Evolutionary conservation across 2,113 vertebrate genomes (phyloP), one percentile per base, ranked within the genome.

Genomic region (Periophthalmodon schlosseri): DNA sequence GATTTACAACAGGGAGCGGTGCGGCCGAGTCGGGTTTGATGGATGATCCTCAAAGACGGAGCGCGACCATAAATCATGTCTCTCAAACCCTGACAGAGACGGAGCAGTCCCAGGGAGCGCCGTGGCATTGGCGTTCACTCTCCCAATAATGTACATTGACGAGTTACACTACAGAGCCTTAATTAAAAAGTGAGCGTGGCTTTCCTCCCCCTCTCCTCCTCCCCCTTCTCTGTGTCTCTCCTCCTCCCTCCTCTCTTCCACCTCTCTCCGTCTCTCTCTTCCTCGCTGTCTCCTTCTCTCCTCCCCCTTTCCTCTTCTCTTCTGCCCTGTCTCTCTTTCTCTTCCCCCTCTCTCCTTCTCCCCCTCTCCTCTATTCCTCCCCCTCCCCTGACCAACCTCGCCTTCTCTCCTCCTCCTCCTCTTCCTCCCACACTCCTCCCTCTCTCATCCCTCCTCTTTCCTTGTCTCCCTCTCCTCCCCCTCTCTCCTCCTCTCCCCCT

Each of bases 21-120:
- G 95, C 95, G 95, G 96, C 97, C 94, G 96, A 97, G 96, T 96
- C 95, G 94, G 89, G 89, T 95, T 95, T 99, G 98, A 99, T 99
- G 97, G 97, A 99, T 98, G 96, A 98, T 95, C 95, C 96, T 95
- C 96, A 96, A 96, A 98, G 97, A 97, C 96, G 95, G 96, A 96
- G 96, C 96, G 94, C 92, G 96, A 96, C 96, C 97, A 99, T 99
- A 99, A 99, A 99, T 99, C 98, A 99, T 98, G 98, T 99, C 97
- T 98, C 96, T 97, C 97, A 97, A 97, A 96, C 96, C 97, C 97
- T 98, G 98, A 99, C 97, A 99, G 94, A 99, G 98, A 98, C 99
- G 98, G 97, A 98, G 96, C 96, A 98, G 96, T 95, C 95, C 95
- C 94, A 96, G 96, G 94, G 96, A 96, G 96, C 95, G 95, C 96